Conservation (phyloP, 2,797 vertebrate genomes). For the Brachymystax lenok region DNA sequence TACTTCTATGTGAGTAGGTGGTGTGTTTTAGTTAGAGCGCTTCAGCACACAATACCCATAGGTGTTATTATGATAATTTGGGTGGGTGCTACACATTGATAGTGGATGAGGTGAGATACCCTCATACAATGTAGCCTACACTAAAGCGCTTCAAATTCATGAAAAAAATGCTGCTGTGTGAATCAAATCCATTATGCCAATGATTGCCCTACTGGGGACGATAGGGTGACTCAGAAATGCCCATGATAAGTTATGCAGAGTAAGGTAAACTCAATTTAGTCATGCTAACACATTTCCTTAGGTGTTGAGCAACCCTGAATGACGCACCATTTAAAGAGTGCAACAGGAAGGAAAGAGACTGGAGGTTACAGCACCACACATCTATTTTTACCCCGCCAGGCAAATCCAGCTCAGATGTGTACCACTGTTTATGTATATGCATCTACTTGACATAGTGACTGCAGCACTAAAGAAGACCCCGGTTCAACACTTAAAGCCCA, state of each 20-base stretch:
- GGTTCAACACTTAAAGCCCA: constrained; percentile 58
- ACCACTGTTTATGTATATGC: constrained; percentile 51
- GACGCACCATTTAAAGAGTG: background rate
- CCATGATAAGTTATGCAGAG: background rate
- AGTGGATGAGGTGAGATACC: background rate
- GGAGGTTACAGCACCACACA: constrained; percentile 3
- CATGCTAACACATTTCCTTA: background rate
- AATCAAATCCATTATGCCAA: background rate
- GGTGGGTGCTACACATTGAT: background rate
- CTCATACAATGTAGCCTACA: background rate
- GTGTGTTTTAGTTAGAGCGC: background rate
- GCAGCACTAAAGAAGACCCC: constrained; percentile 60
- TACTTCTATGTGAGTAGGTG: background rate
- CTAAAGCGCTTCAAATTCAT: background rate
- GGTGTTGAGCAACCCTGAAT: background rate
- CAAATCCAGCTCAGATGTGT: constrained; percentile 48
- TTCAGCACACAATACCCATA: background rate
- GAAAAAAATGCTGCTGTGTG: background rate
- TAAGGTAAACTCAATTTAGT: constrained; percentile 13
- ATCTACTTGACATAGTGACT: constrained; percentile 58
- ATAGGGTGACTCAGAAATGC: background rate
- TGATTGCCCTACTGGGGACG: background rate
- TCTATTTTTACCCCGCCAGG: constrained; percentile 44
- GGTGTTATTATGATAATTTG: background rate
- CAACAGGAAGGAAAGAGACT: background rate